phyloP scores from a whole-genome alignment of 2,797 vertebrate species.

The Arremon aurantiirostris region DNA sequence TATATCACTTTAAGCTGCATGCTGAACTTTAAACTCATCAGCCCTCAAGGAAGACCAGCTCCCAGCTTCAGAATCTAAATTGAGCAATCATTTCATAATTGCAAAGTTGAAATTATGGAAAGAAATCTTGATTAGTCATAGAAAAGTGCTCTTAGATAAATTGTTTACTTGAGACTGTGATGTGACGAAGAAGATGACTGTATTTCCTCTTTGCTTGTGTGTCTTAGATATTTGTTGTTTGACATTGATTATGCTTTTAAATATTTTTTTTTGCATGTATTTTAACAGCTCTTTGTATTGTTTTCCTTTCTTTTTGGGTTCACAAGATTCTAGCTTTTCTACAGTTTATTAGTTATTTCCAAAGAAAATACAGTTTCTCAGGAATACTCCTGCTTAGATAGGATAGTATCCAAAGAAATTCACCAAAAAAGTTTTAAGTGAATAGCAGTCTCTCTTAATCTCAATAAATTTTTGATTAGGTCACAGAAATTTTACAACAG shows the following conservation, averaged over 20 bases:
- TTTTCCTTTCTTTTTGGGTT: not conserved
- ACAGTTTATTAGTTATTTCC: not conserved
- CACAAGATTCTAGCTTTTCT: not conserved
- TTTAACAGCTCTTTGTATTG: not conserved
- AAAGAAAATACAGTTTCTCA: not conserved
- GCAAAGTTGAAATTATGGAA: slow-evolving; percentile 21
- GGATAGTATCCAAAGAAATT: not conserved
- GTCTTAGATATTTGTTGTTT: not conserved
- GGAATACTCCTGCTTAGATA: not conserved
- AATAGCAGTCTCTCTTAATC: not conserved
- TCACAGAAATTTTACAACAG: not conserved
- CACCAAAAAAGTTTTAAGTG: not conserved
- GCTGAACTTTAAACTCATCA: not conserved
- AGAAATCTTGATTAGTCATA: slow-evolving; percentile 10
- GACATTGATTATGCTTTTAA: not conserved
- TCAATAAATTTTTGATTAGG: not conserved
- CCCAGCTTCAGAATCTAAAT: slow-evolving; percentile 6
- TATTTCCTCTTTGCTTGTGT: not conserved
- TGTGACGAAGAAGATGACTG: not conserved
- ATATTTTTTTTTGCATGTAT: not conserved
- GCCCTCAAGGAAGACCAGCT: not conserved
- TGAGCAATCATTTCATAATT: slow-evolving; percentile 33
- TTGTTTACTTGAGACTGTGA: not conserved
- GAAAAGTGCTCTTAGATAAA: slow-evolving; percentile 7
- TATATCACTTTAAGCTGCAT: not conserved